These are phyloP conservation scores for Myxocyprinus asiaticus DNA, from an alignment of 2,113 vertebrate genomes.

Conservation along the genomic window DNA sequence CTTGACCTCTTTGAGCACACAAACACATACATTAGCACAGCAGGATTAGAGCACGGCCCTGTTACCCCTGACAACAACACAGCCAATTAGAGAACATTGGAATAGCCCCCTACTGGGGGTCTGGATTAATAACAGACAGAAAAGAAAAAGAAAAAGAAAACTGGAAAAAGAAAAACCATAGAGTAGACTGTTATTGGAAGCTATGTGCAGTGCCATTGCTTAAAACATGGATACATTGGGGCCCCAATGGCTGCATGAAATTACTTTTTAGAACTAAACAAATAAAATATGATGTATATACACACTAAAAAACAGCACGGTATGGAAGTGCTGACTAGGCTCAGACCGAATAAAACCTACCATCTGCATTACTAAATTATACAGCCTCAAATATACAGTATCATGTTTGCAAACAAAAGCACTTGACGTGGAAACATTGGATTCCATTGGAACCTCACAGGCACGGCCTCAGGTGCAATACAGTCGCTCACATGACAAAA, in stretches of 20 bases:
- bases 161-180: not conserved
- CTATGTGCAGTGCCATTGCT: not conserved
- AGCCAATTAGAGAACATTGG: conserved; percentile 60
- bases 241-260: not conserved
- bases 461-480: conserved; percentile 40
- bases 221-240: not conserved
- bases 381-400: conserved; percentile 8
- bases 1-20: conserved; percentile 65
- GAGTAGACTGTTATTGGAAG: not conserved
- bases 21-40: conserved; percentile 64
- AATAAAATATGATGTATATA: not conserved
- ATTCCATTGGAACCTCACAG: conserved; percentile 27
- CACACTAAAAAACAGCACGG: not conserved
- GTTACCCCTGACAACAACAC: conserved; percentile 51
- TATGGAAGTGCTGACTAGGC: not conserved
- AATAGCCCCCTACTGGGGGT: conserved; percentile 45
- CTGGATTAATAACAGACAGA: conserved; percentile 25
- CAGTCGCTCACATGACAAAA: conserved; percentile 29
- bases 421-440: conserved; percentile 4
- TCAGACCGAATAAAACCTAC: not conserved
- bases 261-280: too few relatives aligned
- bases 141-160: too few relatives aligned
- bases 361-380: not conserved
- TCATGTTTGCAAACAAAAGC: not conserved
- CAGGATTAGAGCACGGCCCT: conserved; percentile 63